phyloP scores from a whole-genome alignment of 2,888 invertebrate genomes.

The Chymomyza amoena region DNA sequence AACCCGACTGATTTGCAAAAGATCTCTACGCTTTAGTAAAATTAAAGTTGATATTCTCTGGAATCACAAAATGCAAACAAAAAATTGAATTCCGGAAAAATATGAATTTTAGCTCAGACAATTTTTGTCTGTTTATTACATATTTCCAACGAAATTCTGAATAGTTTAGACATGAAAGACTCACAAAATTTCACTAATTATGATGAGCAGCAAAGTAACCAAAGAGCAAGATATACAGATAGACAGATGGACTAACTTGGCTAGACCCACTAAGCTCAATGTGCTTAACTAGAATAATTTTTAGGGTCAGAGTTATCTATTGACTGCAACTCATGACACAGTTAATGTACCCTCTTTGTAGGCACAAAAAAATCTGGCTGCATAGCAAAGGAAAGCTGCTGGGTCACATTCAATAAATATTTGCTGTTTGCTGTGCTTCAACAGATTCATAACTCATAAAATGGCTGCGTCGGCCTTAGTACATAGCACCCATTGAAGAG shows the following conservation, averaged over 20 bases:
- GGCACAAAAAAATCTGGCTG: neutral
- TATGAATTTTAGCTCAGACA: too few relatives aligned
- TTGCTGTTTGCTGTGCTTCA: slow-evolving; percentile 48
- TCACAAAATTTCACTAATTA: too few relatives aligned
- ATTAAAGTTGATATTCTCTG: too few relatives aligned
- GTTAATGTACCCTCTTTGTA: neutral
- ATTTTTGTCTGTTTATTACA: too few relatives aligned
- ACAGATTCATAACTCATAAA: slow-evolving; percentile 64
- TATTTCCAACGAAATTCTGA: too few relatives aligned
- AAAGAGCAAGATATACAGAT: neutral
- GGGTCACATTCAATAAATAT: slow-evolving; percentile 63
- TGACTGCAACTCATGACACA: neutral
- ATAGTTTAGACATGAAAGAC: too few relatives aligned
- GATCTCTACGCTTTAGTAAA: too few relatives aligned
- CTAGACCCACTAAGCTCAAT: neutral
- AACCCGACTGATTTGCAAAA: too few relatives aligned
- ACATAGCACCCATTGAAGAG: neutral
- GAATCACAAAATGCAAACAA: too few relatives aligned
- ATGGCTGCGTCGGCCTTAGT: slow-evolving; percentile 7
- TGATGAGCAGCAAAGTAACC: neutral
- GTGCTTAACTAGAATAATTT: neutral
- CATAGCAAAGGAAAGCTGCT: neutral
- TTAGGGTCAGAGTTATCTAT: neutral
- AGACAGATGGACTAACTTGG: neutral
- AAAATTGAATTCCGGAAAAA: too few relatives aligned